Evolutionary conservation across 2,797 vertebrate genomes (phyloP).

Genomic region (Neopelma chrysocephalum): DNA sequence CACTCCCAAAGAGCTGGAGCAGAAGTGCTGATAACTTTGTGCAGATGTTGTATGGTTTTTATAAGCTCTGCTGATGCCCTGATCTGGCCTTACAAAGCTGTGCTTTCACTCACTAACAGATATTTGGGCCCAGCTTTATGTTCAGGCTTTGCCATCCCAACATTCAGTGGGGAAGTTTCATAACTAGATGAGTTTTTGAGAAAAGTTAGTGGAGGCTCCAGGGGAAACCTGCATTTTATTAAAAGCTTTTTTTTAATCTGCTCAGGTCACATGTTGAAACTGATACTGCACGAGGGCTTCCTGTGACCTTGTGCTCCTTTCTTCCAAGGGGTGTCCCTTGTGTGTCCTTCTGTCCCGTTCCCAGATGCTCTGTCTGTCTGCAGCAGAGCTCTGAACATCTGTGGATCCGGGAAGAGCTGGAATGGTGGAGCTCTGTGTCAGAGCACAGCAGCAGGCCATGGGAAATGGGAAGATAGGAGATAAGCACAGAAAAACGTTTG

Average conservation of each 20-base stretch:
- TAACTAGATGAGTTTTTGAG: not conserved
- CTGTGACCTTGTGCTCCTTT: slow-evolving; percentile 42
- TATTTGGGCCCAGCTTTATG: not conserved
- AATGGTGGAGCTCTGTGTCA: not conserved
- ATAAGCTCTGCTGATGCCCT: not conserved
- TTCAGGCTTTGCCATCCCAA: not conserved
- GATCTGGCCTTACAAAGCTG: not conserved
- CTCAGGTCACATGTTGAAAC: slow-evolving; percentile 17
- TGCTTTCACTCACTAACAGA: not conserved
- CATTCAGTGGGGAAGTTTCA: not conserved
- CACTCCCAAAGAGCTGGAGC: not conserved
- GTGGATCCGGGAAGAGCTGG: not conserved
- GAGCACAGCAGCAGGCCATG: slow-evolving; percentile 50
- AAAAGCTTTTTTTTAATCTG: not conserved
- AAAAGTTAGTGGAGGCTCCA: not conserved
- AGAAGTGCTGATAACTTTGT: not conserved
- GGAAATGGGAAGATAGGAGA: slow-evolving; percentile 53
- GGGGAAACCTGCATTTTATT: slow-evolving; percentile 47
- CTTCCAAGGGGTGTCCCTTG: not conserved
- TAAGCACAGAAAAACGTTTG: not conserved
- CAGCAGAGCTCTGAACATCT: slow-evolving; percentile 11
- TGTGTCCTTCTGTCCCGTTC: not conserved
- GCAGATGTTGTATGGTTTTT: not conserved
- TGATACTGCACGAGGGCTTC: not conserved
- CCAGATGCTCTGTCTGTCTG: slow-evolving; percentile 15